These are phyloP conservation scores for Ploceus nigricollis DNA, from an alignment of 2,113 vertebrate species.

Conservation along the genomic window DNA sequence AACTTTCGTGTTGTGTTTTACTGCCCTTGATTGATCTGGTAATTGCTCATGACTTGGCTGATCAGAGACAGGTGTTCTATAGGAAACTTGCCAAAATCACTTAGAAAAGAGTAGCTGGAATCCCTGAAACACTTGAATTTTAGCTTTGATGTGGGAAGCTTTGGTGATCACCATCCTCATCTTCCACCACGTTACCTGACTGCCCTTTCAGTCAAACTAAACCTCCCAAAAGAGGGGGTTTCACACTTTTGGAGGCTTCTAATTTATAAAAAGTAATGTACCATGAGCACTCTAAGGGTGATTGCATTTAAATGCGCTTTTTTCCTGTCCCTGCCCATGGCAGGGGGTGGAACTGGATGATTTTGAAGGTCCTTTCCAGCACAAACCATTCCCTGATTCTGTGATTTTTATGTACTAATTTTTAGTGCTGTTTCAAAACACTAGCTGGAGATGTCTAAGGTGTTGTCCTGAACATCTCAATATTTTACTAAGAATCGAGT, in stretches of 20 bases:
- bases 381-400: neutral
- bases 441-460: neutral
- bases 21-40: too few species aligned
- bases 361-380: neutral
- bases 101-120: neutral
- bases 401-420: neutral
- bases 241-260: neutral
- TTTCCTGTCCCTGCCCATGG: neutral
- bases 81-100: neutral
- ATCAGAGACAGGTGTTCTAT: neutral
- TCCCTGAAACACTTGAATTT: neutral
- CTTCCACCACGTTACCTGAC: fast-evolving
- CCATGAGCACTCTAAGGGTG: neutral
- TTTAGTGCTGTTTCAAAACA: neutral
- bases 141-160: neutral
- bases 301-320: neutral
- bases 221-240: neutral
- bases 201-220: neutral
- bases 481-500: neutral
- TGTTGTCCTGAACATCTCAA: neutral
- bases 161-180: neutral
- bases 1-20: neutral
- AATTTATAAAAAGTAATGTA: neutral
- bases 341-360: neutral
- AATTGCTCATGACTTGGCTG: neutral